These are phyloP conservation scores for Argopecten irradians DNA, from an alignment of 1,140 invertebrate species.

Conservation along the genomic window DNA sequence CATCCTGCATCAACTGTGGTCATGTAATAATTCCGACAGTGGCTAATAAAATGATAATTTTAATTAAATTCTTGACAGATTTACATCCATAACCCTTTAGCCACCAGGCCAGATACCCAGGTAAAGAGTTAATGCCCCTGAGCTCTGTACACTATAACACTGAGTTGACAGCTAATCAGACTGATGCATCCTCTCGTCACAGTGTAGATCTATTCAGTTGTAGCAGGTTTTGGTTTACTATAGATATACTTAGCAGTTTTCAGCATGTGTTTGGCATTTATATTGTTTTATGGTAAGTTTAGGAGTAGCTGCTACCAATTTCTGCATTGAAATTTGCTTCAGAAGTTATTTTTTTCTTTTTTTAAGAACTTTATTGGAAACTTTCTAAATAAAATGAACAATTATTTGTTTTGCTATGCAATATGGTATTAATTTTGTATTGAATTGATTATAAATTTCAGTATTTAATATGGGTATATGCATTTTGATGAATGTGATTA, in stretches of 20 bases:
- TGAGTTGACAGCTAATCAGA: constrained; percentile 1
- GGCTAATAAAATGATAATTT: neutral
- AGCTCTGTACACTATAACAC: neutral
- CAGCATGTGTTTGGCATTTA: neutral
- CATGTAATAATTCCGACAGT: neutral
- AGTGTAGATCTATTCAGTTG: neutral
- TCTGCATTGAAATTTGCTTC: too few species aligned
- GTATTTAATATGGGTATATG: too few species aligned
- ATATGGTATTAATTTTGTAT: too few species aligned
- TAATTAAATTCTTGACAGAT: constrained; percentile 23
- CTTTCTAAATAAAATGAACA: too few species aligned
- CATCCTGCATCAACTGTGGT: too few species aligned
- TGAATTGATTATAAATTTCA: too few species aligned
- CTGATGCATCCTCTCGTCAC: neutral
- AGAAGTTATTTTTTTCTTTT: too few species aligned
- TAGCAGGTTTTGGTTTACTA: neutral
- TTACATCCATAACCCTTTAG: constrained; percentile 1
- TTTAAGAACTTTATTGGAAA: too few species aligned
- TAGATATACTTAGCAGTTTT: neutral
- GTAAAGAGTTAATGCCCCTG: constrained; percentile 10
- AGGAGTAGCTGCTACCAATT: too few species aligned
- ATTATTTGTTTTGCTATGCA: too few species aligned
- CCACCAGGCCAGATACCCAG: neutral
- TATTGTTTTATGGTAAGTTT: too few species aligned
- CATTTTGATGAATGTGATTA: neutral